Base-by-base conservation (phyloP, 2,113 vertebrate genomes). In the Casuarius casuarius region DNA sequence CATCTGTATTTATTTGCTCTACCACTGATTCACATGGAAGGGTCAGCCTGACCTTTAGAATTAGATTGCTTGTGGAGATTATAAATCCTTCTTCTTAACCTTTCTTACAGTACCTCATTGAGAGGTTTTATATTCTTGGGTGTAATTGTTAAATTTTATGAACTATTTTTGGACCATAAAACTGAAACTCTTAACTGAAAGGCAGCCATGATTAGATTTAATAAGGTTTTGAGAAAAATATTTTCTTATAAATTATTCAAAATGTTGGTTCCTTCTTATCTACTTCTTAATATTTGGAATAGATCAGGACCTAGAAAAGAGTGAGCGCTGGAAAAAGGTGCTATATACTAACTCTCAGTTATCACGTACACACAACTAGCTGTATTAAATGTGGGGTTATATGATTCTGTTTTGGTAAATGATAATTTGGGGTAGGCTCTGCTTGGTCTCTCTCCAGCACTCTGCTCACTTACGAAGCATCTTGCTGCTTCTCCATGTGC, bases 21-120 rank as follows among this genome's bases (percentile, higher is more conserved):
- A 33, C 29, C 38, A 29, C 48, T 38, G 18, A 56, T 85, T 85
- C 38, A 12, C 25, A 12, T 70, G 62, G 25, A 80, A 84, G 65
- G 75, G 84, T 92, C 94, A 92, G 16, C 12, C 11, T 89, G 84
- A 91, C 87, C 58, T 86, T 66, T 84, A 80, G 42, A 49, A 88
- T 90, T 90, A 5, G 2, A 38, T 61, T 92, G 35, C 29, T 81
- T 77, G 8, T 40, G 38, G 19, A 65, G 18, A 17, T 54, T 82
- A 73, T 72, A 90, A 93, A 58, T 82, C 10, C 5, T 87, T 78
- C 65, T 46, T 63, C 48, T 44, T 87, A 85, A 54, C 10, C 1
- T 87, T 78, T 87, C 31, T 75, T 72, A 17, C 26, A 59, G 7
- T 22, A 78, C 59, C 28, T 93, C 8, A 23, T 51, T 59, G 38